phyloP scores from a whole-genome alignment of 2,888 invertebrate genomes.

The Helicoverpa assulta region DNA sequence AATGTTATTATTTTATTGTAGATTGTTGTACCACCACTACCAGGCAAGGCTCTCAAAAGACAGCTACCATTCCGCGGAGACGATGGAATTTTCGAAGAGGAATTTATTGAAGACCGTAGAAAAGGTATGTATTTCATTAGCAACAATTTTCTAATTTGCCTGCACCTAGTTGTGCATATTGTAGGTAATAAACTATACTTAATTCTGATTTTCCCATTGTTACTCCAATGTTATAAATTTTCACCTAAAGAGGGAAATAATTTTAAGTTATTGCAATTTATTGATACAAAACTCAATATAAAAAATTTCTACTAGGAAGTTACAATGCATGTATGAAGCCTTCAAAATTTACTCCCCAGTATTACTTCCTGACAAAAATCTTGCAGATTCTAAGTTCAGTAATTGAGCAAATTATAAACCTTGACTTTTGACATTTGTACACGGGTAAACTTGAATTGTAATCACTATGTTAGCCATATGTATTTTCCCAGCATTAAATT shows the following conservation, averaged over 20 bases:
- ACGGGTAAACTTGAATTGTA: neutral
- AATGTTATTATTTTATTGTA: slow-evolving; percentile 75
- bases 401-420: neutral
- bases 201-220: neutral
- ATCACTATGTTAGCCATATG: slow-evolving; percentile 22
- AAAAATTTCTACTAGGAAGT: no score
- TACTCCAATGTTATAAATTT: neutral
- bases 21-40: slow-evolving; percentile 99
- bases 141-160: no score
- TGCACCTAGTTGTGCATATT: no score
- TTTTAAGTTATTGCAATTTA: no score
- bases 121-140: slow-evolving; percentile 90
- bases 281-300: no score
- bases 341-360: neutral
- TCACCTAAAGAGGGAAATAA: no score
- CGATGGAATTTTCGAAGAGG: slow-evolving; percentile 99
- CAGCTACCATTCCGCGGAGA: slow-evolving; percentile 99
- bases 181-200: no score
- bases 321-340: no score
- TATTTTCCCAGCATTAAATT: no score
- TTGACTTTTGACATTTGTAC: neutral
- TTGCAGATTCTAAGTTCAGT: neutral
- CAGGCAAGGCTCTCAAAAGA: slow-evolving; percentile 99
- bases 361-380: neutral
- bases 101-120: slow-evolving; percentile 99